Base-by-base conservation (phyloP, 2,888 invertebrate species). In the Lasioglossum morio region DNA sequence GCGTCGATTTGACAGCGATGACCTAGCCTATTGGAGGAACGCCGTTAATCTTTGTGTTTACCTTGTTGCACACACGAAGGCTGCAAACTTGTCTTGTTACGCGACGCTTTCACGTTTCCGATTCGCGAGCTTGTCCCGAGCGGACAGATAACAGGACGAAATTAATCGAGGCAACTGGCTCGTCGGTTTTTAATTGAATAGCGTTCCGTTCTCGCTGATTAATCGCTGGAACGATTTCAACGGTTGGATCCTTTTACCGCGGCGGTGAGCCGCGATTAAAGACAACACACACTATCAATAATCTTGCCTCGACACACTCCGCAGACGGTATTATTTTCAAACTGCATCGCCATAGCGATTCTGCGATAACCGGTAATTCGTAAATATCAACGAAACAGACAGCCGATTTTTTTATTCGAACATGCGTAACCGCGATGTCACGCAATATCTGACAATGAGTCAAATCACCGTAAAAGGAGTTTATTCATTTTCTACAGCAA, bases 51-150 rank as follows among this genome's bases (percentile, higher is more conserved):
- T 2, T 37, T 30, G 3, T 46, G 43, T 66, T 72, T n/a, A 23
- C 16, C 43, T 46, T 19, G 66, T 81, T 40, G 27, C 48, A 46
- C 19, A 40, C 16, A 40, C 60, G n/a, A 79, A 66, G 72, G 57
- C 34, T 70, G 16, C 63, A 2, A 46, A 16, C 72, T 23, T 16
- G 30, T 16, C 63, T 70, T 37, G 40, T 72, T 77, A 30, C 43
- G 5, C 19, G 12, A 40, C 34, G n/a, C 40, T 57, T 40, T 19
- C 66, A 19, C 34, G 30, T 30, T 34, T n/a, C 23, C 23, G 66
- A 19, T 66, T 30, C 19, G 30, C 66, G 34, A 23, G 63, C 30
- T 14, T 30, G 30, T 30, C 30, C 30, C 30, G 63, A 12, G n/a
- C 30, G 16, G 23, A 7, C 27, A 63, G 16, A 30, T 7, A 63